These are phyloP conservation scores for Ochropleura leucogaster DNA, from an alignment of 2,888 invertebrate genomes.

Conservation along the genomic window DNA sequence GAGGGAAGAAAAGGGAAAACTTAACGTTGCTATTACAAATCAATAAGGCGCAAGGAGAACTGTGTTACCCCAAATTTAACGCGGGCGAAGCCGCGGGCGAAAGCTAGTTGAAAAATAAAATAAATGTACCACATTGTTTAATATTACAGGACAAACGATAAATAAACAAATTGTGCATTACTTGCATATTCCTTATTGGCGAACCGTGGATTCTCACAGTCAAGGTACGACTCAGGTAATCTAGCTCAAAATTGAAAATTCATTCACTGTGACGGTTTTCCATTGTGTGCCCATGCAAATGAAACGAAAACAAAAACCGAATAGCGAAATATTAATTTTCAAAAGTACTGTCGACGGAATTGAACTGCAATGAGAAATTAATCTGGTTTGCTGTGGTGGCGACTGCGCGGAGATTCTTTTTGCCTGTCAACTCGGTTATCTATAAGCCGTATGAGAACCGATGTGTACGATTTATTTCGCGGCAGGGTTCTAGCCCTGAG, in stretches of 20 bases:
- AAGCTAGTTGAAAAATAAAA: too few relatives aligned
- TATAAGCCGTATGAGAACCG: slow-evolving; percentile 65
- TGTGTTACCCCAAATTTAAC: too few relatives aligned
- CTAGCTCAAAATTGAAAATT: slow-evolving; percentile 69
- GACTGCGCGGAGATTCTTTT: slow-evolving; percentile 66
- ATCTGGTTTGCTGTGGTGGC: slow-evolving; percentile 71
- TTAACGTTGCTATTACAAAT: too few relatives aligned
- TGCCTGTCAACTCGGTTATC: slow-evolving; percentile 69
- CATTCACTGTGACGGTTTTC: slow-evolving; percentile 65
- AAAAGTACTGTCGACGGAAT: slow-evolving; percentile 64
- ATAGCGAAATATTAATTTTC: slow-evolving; percentile 73
- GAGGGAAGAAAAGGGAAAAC: too few relatives aligned
- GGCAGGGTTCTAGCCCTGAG: slow-evolving; percentile 77
- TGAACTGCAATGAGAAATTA: slow-evolving; percentile 72
- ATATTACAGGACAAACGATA: too few relatives aligned
- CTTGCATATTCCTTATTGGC: slow-evolving; percentile 17
- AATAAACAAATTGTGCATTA: too few relatives aligned
- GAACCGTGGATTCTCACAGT: slow-evolving; percentile 58
- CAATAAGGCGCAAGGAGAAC: too few relatives aligned
- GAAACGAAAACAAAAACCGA: slow-evolving; percentile 75
- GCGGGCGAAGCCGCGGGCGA: too few relatives aligned
- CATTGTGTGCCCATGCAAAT: slow-evolving; percentile 69
- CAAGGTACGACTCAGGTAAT: slow-evolving; percentile 52
- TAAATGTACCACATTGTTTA: too few relatives aligned
- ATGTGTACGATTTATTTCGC: slow-evolving; percentile 77